Conservation (phyloP, 2,797 vertebrate genomes). For the Schizothorax lantsangensis region DNA sequence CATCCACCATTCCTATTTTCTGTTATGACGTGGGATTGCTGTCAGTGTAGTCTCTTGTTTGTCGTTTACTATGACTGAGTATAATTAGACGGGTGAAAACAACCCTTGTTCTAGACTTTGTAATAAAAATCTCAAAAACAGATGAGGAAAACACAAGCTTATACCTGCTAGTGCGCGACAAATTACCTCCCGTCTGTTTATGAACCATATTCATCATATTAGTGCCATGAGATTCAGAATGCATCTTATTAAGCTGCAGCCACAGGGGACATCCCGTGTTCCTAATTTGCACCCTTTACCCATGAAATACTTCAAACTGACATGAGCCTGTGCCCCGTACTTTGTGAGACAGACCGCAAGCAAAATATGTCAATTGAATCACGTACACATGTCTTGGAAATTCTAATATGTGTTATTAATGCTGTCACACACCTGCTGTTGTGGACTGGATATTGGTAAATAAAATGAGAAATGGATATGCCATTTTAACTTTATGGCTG, state of each 20-base stretch:
- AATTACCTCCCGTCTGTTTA: slow-evolving; percentile 20
- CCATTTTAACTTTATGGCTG: neutral
- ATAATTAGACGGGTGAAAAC: slow-evolving; percentile 1
- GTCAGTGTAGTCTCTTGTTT: neutral
- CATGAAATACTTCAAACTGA: slow-evolving; percentile 39
- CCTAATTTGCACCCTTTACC: slow-evolving; percentile 32
- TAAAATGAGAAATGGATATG: slow-evolving; percentile 23
- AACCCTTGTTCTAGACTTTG: neutral
- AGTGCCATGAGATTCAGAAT: slow-evolving; percentile 36
- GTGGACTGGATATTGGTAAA: neutral
- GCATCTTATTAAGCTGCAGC: slow-evolving; percentile 36
- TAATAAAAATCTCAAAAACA: slow-evolving; percentile 26
- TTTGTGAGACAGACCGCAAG: slow-evolving; percentile 10
- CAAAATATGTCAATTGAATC: slow-evolving; percentile 39
- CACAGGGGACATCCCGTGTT: slow-evolving; percentile 23
- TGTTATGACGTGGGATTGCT: neutral
- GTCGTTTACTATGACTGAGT: neutral
- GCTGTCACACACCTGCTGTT: slow-evolving; percentile 29
- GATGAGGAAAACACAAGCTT: neutral
- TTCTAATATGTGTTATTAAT: slow-evolving; percentile 44
- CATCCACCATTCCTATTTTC: neutral
- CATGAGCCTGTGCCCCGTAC: neutral
- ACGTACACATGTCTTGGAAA: neutral
- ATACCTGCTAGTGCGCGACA: slow-evolving; percentile 13
- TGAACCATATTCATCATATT: slow-evolving; percentile 43